These are phyloP conservation scores for Hemithea aestivaria DNA, from an alignment of 2,888 invertebrate species.

Conservation along the genomic window DNA sequence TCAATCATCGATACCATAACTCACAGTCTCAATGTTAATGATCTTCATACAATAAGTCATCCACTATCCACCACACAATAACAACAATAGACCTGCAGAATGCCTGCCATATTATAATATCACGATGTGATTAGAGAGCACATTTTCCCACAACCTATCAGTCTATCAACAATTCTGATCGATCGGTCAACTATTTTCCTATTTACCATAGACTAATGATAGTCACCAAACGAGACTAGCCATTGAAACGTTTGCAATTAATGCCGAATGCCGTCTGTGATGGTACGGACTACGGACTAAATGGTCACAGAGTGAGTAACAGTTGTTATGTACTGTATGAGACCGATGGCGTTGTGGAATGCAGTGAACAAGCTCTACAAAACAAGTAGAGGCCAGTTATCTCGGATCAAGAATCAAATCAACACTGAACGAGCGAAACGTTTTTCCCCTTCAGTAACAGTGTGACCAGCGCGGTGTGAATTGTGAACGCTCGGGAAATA, in stretches of 20 bases:
- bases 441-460: too few relatives aligned
- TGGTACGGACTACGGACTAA: conserved; percentile 21
- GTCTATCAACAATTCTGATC: conserved; percentile 6
- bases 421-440: too few relatives aligned
- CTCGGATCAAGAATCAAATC: too few relatives aligned
- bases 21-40: conserved; percentile 10
- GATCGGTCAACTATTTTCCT: background rate
- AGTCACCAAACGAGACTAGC: conserved; percentile 24
- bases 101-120: too few relatives aligned
- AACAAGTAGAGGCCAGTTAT: too few relatives aligned
- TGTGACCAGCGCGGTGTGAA: too few relatives aligned
- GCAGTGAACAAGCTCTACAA: conserved; percentile 8
- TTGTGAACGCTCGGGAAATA: too few relatives aligned
- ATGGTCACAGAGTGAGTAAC: conserved; percentile 5
- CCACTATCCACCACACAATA: background rate
- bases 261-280: conserved; percentile 28
- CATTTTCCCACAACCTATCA: background rate
- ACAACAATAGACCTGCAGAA: background rate
- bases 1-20: conserved; percentile 2
- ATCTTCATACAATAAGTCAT: too few relatives aligned
- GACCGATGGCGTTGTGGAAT: conserved; percentile 2
- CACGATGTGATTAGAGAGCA: too few relatives aligned
- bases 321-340: conserved; percentile 9
- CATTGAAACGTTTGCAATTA: conserved; percentile 33
- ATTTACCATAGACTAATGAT: conserved; percentile 7